These are phyloP conservation scores for Spilogale gracilis DNA, from an alignment of 2,113 vertebrate species.

Conservation along the genomic window DNA sequence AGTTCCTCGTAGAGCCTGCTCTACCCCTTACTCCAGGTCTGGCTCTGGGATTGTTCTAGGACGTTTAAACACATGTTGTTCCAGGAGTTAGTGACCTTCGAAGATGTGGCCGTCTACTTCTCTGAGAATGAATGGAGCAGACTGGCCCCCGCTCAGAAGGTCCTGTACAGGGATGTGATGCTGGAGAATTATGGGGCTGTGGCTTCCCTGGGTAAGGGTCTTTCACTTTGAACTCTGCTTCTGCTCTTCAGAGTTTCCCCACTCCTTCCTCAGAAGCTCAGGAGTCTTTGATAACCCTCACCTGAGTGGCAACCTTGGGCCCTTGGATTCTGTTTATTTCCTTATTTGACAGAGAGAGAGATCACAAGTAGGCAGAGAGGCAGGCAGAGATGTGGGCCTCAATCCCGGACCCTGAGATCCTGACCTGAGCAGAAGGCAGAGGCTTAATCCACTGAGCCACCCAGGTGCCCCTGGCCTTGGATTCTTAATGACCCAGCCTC, in stretches of 20 bases:
- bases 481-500: neutral
- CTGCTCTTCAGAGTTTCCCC: neutral
- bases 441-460: too few species aligned
- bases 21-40: neutral
- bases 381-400: too few species aligned
- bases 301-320: neutral
- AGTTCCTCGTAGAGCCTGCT: neutral
- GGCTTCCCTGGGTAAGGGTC: constrained; percentile 53
- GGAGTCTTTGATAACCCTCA: neutral
- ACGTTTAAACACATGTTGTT: constrained; percentile 40
- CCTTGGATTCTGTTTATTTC: neutral
- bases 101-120: constrained; percentile 60
- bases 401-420: too few species aligned
- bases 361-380: too few species aligned
- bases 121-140: neutral
- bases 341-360: too few species aligned
- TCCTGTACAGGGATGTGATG: constrained; percentile 47
- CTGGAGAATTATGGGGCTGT: constrained; percentile 64
- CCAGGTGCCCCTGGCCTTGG: neutral
- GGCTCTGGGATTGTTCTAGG: neutral
- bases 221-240: neutral
- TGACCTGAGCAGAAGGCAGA: too few species aligned
- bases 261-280: neutral
- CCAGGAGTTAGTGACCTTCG: constrained; percentile 30
- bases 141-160: constrained; percentile 47